Evolutionary conservation across 2,888 invertebrate genomes (phyloP), one percentile per base, ranked within the genome.

Genomic region (Drosophila mimetica): DNA sequence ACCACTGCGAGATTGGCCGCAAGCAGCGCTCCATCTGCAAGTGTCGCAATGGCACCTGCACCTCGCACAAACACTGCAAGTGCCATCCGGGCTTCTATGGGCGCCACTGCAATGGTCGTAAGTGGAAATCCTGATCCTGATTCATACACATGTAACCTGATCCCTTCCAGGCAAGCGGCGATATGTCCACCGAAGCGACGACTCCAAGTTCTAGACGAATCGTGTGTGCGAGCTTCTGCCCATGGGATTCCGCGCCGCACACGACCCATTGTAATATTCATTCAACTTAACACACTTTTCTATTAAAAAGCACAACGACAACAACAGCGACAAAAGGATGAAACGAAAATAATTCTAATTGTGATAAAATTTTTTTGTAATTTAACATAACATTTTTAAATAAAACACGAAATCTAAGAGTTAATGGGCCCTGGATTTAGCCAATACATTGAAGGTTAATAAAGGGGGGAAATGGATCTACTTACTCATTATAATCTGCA

Each of bases 1-100:
- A 97, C 92, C 97, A 97, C 92, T 98, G 98, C 91, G 98, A 98
- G 93, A 96, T 97, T 88, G 97, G 96, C 47, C 93, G 96, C 77
- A 93, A 95, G 25, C 94, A 94, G 79, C 93, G 95, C 74, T 95
- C 95, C 37, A 94, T 95, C 57, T 96, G 96, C 91, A 94, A 94
- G 74, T 97, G 97, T 86, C 94, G 94, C 77, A 96, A 97, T 91
- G 97, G 97, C 52, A 93, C 93, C 66, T 97, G 97, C 89, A 92
- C 93, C 75, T 93, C 93, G 58, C 94, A 93, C 78, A 95, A 95
- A 81, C 73, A 70, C 16, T 97, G 97, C 90, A 94, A 94, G 77
- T 97, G 97, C 91, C 94, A 96, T 84, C 93, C 94, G n/a, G 97
- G 97, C 69, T 97, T 96, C 95, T 94, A 95, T 85, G 97, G 97